phyloP scores from a whole-genome alignment of 1,140 invertebrate species.

The Caenorhabditis latens region DNA sequence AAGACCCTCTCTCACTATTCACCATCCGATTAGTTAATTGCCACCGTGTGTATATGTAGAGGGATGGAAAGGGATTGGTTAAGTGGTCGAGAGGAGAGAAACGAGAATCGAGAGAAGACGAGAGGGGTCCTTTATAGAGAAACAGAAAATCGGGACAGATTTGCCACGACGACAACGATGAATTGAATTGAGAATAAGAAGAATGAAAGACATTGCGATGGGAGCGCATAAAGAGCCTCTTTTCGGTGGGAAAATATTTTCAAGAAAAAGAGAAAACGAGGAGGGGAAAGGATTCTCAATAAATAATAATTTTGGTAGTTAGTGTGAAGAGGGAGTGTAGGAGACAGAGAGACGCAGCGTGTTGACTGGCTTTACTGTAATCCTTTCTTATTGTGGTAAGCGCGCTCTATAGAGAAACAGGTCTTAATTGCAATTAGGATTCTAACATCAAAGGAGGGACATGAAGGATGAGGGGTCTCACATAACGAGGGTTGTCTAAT shows the following conservation, averaged over 20 bases:
- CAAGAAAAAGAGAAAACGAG: not conserved
- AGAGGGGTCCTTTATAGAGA: not conserved
- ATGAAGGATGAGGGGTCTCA: no score
- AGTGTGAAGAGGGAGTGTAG: not conserved
- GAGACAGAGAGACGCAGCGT: not conserved
- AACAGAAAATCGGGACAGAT: slow-evolving; percentile 21
- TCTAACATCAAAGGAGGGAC: no score
- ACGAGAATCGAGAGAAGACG: not conserved
- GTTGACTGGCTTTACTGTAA: no score
- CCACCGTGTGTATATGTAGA: not conserved
- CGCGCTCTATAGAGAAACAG: no score
- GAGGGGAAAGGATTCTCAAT: not conserved
- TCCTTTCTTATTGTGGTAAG: no score
- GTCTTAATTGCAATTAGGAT: no score
- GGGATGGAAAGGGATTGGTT: slow-evolving; percentile 4
- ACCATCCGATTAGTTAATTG: slow-evolving; percentile 48
- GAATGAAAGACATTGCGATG: not conserved
- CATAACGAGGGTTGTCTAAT: no score
- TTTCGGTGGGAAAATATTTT: slow-evolving; percentile 14
- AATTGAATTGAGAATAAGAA: not conserved
- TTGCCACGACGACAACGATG: slow-evolving; percentile 5
- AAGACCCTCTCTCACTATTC: not conserved
- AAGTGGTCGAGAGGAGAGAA: slow-evolving; percentile 34
- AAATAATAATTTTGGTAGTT: not conserved
- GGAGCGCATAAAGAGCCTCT: not conserved